These are phyloP conservation scores for Percopsis omiscomaycus DNA, from an alignment of 2,797 vertebrate species.

Conservation along the genomic window DNA sequence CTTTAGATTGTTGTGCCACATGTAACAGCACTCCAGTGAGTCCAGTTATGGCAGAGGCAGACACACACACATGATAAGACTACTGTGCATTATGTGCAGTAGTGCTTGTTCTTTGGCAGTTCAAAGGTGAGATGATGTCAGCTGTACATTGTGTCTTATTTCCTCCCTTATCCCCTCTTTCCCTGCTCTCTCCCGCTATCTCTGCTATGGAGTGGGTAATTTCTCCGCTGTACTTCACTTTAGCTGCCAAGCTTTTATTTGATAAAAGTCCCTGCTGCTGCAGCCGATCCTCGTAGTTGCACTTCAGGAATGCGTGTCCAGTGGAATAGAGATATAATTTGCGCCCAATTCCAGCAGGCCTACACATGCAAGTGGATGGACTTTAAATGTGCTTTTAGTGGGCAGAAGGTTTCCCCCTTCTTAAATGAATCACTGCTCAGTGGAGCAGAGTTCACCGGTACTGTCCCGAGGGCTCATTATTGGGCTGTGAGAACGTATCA, in stretches of 20 bases:
- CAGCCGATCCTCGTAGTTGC: neutral
- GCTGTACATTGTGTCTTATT: constrained; percentile 43
- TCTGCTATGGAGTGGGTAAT: constrained; percentile 47
- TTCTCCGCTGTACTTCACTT: constrained; percentile 14
- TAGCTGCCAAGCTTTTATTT: constrained; percentile 23
- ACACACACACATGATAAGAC: constrained; percentile 32
- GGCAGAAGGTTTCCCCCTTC: neutral
- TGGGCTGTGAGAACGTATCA: neutral
- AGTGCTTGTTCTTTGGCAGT: constrained; percentile 27
- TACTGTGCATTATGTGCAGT: neutral
- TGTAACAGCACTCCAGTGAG: constrained; percentile 11
- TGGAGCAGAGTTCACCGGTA: neutral
- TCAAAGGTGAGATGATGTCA: constrained; percentile 45
- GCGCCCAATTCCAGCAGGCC: neutral
- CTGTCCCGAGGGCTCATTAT: neutral
- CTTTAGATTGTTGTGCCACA: constrained; percentile 38
- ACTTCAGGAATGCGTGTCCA: neutral
- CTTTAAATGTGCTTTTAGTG: neutral
- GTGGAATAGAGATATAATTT: neutral
- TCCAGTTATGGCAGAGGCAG: neutral
- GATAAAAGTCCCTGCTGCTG: constrained; percentile 18
- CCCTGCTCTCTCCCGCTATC: neutral
- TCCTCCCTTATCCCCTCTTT: constrained; percentile 3
- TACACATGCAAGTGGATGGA: neutral
- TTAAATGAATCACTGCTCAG: constrained; percentile 16